Base-by-base conservation (phyloP, 1,140 invertebrate genomes). In the Trichonephila inaurata region DNA sequence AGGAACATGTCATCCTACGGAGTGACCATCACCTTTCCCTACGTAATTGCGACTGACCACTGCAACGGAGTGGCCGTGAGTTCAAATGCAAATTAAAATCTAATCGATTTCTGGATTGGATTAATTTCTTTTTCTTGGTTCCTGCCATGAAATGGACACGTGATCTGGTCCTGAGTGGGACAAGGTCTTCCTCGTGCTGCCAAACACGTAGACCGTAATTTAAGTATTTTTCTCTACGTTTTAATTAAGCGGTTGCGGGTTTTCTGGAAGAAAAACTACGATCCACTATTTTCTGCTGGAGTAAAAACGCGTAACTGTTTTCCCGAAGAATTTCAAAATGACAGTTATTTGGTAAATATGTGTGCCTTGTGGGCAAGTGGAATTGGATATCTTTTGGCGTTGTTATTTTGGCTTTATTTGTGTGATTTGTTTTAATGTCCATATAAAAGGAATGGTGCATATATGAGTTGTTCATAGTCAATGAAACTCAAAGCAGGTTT, bases 31-130 rank as follows among this genome's bases (percentile, higher is more conserved):
- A 77, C 72, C 72, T 77, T 40, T 77, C 33, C 62, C 24, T 40
- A 28, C 18, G 33, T 6, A 33, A 40, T 77, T 77, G 28, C 72
- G 33, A 33, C 72, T 77, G 28, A 40, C 28, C 28, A 40, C 33
- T 40, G 72, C 33, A 77, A 77, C 33, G 72, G 28, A 18, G 72
- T 18, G 72, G 18, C 72, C 72, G 19, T 77, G 72, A 77, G 72
- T 77, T 77, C 72, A 77, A 33, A 77, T 77, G 72, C 72, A 77
- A 40, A 77, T 77, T 77, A 77, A 28, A 4, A 28, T 40, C 72
- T 40, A 77, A 77, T 77, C 72, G 72, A 77, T 77, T 33, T 77
- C 72, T 77, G 33, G 33, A 77, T 77, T 77, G 72, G 24, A 77
- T 77, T 77, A 77, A 40, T 77, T 28, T 64, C 51, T 69, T 69